Evolutionary conservation across 2,888 invertebrate species (phyloP).

Genomic region (Epinotia demarniana): DNA sequence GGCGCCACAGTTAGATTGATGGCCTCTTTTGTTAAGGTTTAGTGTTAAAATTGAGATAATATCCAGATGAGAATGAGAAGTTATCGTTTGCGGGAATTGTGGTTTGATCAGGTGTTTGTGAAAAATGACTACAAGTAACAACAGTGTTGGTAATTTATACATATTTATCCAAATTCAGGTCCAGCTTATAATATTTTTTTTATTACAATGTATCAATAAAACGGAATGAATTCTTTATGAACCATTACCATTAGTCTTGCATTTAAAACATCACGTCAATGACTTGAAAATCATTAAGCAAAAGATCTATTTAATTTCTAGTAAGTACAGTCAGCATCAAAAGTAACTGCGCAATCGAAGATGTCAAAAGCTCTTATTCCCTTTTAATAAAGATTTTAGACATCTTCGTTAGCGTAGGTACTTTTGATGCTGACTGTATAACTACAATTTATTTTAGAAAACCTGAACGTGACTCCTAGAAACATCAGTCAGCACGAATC

Average conservation of each 20-base stretch:
- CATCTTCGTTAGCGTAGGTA: too few species aligned
- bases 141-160: not conserved
- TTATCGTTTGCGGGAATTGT: conserved; percentile 43
- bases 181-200: not conserved
- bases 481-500: not conserved
- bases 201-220: not conserved
- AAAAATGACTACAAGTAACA: not conserved
- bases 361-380: too few species aligned
- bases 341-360: too few species aligned
- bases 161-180: not conserved
- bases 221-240: not conserved
- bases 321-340: too few species aligned
- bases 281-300: too few species aligned
- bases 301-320: too few species aligned
- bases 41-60: conserved; percentile 49
- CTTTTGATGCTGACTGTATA: too few species aligned
- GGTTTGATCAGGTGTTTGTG: conserved; percentile 15
- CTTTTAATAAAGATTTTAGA: too few species aligned
- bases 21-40: conserved; percentile 58
- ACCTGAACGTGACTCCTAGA: not conserved
- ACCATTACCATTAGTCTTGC: too few species aligned
- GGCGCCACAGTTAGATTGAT: conserved; percentile 79
- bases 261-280: too few species aligned
- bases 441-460: not conserved
- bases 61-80: conserved; percentile 65